Base-by-base conservation (phyloP, 2,797 vertebrate species). In the Crenichthys baileyi region DNA sequence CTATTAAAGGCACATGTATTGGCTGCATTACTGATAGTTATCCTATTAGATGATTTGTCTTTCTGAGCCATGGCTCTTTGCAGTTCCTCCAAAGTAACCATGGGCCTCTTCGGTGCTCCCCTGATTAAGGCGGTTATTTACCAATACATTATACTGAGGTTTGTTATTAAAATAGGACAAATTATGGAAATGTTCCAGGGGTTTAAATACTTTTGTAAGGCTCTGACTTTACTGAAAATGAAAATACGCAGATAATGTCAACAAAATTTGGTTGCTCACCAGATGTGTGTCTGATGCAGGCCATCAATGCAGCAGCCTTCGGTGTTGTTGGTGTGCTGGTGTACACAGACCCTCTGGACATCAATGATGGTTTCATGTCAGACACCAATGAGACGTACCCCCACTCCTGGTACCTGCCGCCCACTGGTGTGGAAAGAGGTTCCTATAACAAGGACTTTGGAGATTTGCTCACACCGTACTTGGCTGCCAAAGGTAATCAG, bases 351-450 rank as follows among this genome's bases (percentile, higher is more conserved):
- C 97, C 97, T 0, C 70, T 77, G 8, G 97, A 97, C 89, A 97
- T 97, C 72, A 98, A 98, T 0, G 97, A 98, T 0, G 94, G 96
- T 4, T 83, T 85, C 75, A 93, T 93, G 85, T 95, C 90, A 0
- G 94, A 96, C 31, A 22, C 0, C 0, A 92, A 81, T n/a, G 93
- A 97, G 86, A 97, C 97, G 0, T 98, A 96, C 85, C 97, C 97
- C 4, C 20, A 97, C 85, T 97, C 97, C 46, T 98, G 97, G 97
- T 95, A 96, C 78, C n/a, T 98, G 85, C 97, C 97, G 4, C 96
- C 96, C 3, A 95, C 96, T 0, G 97, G 96, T 0, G 96, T 97
- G 73, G 97, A 98, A 88, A 94, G 97, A 79, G 97, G 97, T 5
- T 90, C 95, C 55, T 98, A 92, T 80, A 87, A 0, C 6, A 80